Evolutionary conservation across 2,888 invertebrate species (phyloP).

Genomic region (Ormia ochracea): DNA sequence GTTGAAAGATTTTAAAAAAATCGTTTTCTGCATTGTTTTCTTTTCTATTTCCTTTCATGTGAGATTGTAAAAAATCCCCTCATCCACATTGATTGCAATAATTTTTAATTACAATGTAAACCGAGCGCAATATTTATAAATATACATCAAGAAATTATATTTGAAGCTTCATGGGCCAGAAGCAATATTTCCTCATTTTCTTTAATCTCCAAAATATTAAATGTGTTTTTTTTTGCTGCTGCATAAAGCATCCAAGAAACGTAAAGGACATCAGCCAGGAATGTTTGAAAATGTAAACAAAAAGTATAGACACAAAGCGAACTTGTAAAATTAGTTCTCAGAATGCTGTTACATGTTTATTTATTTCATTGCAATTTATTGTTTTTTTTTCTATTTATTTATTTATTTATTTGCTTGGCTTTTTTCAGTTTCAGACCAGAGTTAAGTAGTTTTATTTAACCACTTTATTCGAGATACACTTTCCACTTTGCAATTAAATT

Average conservation of each 20-base stretch:
- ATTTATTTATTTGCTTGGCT: not conserved
- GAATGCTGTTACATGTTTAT: not conserved
- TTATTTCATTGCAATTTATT: not conserved
- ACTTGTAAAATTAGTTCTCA: not conserved
- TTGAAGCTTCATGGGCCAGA: not conserved
- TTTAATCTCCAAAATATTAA: not conserved
- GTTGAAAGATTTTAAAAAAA: no score
- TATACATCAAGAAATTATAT: no score
- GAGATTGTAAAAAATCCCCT: no score
- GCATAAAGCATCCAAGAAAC: not conserved
- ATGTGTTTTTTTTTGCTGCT: not conserved
- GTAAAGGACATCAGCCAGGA: not conserved
- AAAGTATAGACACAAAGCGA: no score
- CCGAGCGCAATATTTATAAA: no score
- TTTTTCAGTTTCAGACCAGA: not conserved
- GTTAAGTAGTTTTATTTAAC: not conserved
- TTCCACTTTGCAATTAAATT: slow-evolving; percentile 29
- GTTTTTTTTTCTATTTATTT: not conserved
- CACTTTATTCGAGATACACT: slow-evolving; percentile 12
- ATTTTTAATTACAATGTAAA: no score
- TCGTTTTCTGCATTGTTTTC: no score
- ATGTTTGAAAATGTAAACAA: not conserved
- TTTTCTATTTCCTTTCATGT: no score
- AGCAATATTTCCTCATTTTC: not conserved
- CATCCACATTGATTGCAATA: no score